Percentiles rank a stretch among this genome's conserved stretches.
Conservation (phyloP, 1,140 invertebrate species). For the Acarapis woodi region DNA sequence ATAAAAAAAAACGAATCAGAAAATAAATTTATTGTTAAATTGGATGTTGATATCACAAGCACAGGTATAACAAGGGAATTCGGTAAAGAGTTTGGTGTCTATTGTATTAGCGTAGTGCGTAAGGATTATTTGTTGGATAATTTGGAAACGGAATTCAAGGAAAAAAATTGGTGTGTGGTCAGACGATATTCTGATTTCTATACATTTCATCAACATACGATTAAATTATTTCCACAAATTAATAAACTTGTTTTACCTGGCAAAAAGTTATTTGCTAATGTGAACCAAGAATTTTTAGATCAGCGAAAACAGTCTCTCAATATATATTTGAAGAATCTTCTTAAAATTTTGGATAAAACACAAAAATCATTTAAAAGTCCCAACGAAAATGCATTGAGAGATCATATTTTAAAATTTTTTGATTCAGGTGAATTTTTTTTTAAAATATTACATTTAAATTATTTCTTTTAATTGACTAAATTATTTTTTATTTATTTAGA, state of each 20-base stretch:
- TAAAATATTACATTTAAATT: too few relatives aligned
- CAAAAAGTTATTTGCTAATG: slow-evolving; percentile 79
- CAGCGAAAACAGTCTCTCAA: slow-evolving; percentile 54
- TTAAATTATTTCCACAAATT: slow-evolving; percentile 40
- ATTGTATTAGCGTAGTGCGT: slow-evolving; percentile 45
- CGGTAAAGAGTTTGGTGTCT: slow-evolving; percentile 52
- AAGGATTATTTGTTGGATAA: too few relatives aligned
- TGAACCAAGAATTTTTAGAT: slow-evolving; percentile 55
- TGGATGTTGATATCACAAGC: slow-evolving; percentile 6
- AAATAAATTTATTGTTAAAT: too few relatives aligned
- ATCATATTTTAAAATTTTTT: slow-evolving; percentile 29
- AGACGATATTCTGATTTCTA: slow-evolving; percentile 59
- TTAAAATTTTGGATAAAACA: slow-evolving; percentile 22
- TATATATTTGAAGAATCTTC: slow-evolving; percentile 40
- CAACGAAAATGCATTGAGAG: neutral
- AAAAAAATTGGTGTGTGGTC: slow-evolving; percentile 31
- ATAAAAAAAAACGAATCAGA: too few relatives aligned
- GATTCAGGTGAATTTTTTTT: slow-evolving; percentile 50
- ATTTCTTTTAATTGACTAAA: too few relatives aligned
- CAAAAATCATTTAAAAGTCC: too few relatives aligned
- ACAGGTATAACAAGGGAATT: slow-evolving; percentile 40
- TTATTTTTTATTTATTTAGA: too few relatives aligned
- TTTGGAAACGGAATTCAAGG: slow-evolving; percentile 23
- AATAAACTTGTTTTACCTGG: slow-evolving; percentile 51
- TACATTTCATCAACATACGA: slow-evolving; percentile 31